Base-by-base conservation (phyloP, 1,140 invertebrate species). In the Philopotamus ludificatus region DNA sequence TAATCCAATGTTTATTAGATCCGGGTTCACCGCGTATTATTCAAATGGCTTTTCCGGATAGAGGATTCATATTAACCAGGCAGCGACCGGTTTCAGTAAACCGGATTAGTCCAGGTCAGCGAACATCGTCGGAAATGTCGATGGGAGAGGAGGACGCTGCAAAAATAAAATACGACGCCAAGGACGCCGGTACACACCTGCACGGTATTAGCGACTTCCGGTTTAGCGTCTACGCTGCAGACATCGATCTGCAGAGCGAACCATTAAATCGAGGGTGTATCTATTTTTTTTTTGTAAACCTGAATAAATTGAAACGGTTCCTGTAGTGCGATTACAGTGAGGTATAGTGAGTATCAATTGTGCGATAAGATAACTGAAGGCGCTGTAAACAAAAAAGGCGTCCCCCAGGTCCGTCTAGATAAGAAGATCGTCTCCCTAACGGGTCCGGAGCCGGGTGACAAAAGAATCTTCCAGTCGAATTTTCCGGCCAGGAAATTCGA, bases 1-100 rank as follows among this genome's bases (percentile, higher is more conserved):
- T 49, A 50, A 62, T 62, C 59, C 59, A 44, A 62, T 62, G 49
- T 62, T 62, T 62, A 62, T 62, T 62, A 51, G 59, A 62, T 62
- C 42, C 49, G 59, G 41, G 45, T 62, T 62, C 12, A 23, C 26
- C 16, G 58, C 25, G 49, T 62, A 62, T 62, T 62, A 62, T 62
- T 62, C 59, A 62, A 62, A 62, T 62, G 28, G 45, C 59, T 62
- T 50, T 62, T 62, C 59, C 59, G 59, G 47, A 59, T 23, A 20
- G 42, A 26, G 58, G 44, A 49, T 58, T 45, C 44, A 23, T 28
- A 62, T 51, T 51, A 51, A 51, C 59, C 23, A 26, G 45, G 18
- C 22, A 34, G 21, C 39, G 18, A 59, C 41, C 57, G 59, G 59
- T 39, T 51, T 34, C 45, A 47, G 47, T 62, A 62, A 62, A 62